Evolutionary conservation across 2,797 vertebrate species (phyloP).

Genomic region (Acanthurus lineatus): DNA sequence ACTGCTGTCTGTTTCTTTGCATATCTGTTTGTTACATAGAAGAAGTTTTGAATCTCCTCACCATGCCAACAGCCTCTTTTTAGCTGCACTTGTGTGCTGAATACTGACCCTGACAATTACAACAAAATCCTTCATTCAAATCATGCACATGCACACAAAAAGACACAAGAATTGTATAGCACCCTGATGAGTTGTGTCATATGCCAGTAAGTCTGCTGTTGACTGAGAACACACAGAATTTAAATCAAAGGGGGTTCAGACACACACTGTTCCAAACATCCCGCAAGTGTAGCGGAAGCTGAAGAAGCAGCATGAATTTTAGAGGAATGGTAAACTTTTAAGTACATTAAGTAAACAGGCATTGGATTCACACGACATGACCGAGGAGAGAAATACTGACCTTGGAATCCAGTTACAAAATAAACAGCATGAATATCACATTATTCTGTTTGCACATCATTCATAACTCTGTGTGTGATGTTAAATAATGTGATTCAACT

Average conservation of each 20-base stretch:
- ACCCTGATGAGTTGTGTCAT: conserved; percentile 18
- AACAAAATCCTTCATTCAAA: conserved; percentile 17
- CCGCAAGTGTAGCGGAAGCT: conserved; percentile 11
- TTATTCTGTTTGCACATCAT: conserved; percentile 16
- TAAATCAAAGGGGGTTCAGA: conserved; percentile 23
- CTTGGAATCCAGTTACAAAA: neutral
- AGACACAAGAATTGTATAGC: conserved; percentile 2
- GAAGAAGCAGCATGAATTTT: conserved; percentile 17
- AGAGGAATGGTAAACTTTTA: neutral
- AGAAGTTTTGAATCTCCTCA: conserved; percentile 20
- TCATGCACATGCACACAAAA: neutral
- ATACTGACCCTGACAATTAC: neutral
- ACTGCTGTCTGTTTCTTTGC: neutral
- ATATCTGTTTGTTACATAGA: neutral
- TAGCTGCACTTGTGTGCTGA: conserved; percentile 14
- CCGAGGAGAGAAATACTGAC: conserved; percentile 1
- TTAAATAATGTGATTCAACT: conserved; percentile 18
- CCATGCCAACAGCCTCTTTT: conserved; percentile 29
- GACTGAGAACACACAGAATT: conserved; percentile 24
- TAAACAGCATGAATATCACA: conserved; percentile 9
- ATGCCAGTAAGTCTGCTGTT: conserved; percentile 5
- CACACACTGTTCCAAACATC: conserved; percentile 12
- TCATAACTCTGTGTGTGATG: conserved; percentile 26
- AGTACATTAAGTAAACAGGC: neutral
- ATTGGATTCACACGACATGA: neutral